phyloP scores from a whole-genome alignment of 2,113 vertebrate genomes.

The Ameiurus melas region DNA sequence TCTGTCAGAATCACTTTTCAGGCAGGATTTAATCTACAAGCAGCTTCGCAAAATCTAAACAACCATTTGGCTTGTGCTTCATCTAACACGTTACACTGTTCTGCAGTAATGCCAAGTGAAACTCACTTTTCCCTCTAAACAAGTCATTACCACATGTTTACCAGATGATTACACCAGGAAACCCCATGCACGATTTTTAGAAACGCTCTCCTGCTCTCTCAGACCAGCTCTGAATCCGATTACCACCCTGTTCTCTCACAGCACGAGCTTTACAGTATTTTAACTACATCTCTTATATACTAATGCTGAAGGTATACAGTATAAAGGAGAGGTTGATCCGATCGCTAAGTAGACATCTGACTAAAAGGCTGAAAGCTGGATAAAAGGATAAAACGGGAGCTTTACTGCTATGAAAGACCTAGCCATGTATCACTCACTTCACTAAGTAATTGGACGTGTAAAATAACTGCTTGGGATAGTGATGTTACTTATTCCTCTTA shows the following conservation, averaged over 20 bases:
- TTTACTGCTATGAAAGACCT: too few species aligned
- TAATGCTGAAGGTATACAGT: slow-evolving; percentile 1
- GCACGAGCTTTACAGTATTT: slow-evolving; percentile 28
- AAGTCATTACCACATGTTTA: slow-evolving; percentile 15
- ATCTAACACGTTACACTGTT: not conserved
- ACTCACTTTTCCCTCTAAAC: not conserved
- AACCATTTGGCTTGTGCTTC: slow-evolving; percentile 1
- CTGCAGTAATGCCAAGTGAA: slow-evolving; percentile 17
- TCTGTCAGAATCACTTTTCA: not conserved
- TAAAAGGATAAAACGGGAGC: too few species aligned
- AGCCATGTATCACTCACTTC: too few species aligned
- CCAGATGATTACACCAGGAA: not conserved
- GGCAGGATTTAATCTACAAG: not conserved
- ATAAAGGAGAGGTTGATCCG: slow-evolving; percentile 2
- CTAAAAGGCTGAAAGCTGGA: too few species aligned
- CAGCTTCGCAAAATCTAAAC: slow-evolving; percentile 16
- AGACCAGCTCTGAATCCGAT: not conserved
- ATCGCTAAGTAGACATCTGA: not conserved
- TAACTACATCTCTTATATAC: not conserved
- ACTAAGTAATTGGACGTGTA: too few species aligned
- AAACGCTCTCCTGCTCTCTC: not conserved
- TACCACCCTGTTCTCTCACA: slow-evolving; percentile 18
- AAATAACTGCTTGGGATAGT: too few species aligned
- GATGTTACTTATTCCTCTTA: too few species aligned
- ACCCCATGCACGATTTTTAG: not conserved